Evolutionary conservation across 1,140 invertebrate species (phyloP), one percentile per base, ranked within the genome.

Genomic region (Elymnias hypermnestra): DNA sequence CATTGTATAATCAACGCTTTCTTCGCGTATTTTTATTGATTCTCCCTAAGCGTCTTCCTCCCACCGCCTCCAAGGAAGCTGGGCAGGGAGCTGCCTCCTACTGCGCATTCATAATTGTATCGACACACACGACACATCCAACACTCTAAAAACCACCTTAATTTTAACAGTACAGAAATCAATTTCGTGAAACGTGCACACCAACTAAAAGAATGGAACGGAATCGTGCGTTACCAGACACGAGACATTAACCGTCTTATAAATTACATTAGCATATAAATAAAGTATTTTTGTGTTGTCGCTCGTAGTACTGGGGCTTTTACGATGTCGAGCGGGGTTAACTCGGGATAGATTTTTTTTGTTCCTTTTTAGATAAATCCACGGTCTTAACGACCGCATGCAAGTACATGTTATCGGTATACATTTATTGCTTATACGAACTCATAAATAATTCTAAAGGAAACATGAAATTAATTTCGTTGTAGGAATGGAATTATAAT

Each of bases 191-290:
- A 49, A 31, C 31, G 45, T 37, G 7, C 3, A 22, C 18, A 21
- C 21, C 18, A 26, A 26, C 63, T 69, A 66, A 74, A 76, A 77
- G 74, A 82, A 76, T 76, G 68, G 71, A 81, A 55, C 63, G 65
- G 63, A 78, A 77, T 82, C 78, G 81, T 85, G 81, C 78, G 74
- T 81, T 84, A 83, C 81, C 74, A 81, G 62, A 70, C 65, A 81
- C 64, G 67, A 83, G 77, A 85, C 79, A 83, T 83, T 85, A 85
- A 85, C 69, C 75, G 75, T 83, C 76, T 82, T 85, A 85, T 85
- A 85, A 85, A 83, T 85, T 83, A 85, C 78, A 85, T 85, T 85
- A 83, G 73, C 82, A 85, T 85, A 83, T 85, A 85, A 83, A 85
- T 85, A 85, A 85, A 85, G 78, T 79, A 85, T 83, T 83, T 84